Base-by-base conservation (phyloP, 2,797 vertebrate species). In the Octomys mimax region DNA sequence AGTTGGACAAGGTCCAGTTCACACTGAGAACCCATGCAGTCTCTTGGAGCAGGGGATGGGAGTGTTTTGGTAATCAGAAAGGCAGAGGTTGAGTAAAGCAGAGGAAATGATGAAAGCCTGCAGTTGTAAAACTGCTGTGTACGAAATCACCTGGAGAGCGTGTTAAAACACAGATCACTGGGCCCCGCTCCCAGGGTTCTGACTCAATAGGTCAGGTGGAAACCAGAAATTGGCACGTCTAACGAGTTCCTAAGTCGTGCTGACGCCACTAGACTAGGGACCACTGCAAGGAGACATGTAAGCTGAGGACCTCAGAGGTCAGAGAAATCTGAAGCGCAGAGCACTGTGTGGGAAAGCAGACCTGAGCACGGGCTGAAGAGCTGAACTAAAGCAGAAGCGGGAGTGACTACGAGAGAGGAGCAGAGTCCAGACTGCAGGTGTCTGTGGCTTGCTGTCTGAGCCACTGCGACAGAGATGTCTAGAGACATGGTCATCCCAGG, bases 201-300 rank as follows among this genome's bases (percentile, higher is more conserved):
- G 93, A 91, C 87, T 84, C 84, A 78, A 2, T 57, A 78, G 64
- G 59, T 87, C 84, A 81, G 59, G 42, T 19, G 6, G 75, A 93
- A 85, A 95, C 46, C 8, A 88, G 68, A 90, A 54, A 18, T 14
- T 46, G 64, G 57, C 68, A 26, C 52, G 86, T 93, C 94, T 80
- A 49, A 68, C 36, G 7, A 91, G 77, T 77, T 89, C 81, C 64
- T 49, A 62, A 71, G 71, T 85, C 49, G 6, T 26, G 80, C 73
- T 79, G 91, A 92, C 6, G 2, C 64, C 49, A 54, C 42, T n/a
- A 14, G n/a, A 57, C 77, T 16, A 42, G 62, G 68, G 7, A 59
- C 22, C 52, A 6, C 62, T 46, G 39, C 66, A 64, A n/a, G 52
- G 81, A 75, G 26, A 9, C 24, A 14, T 33, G 52, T 33, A 31